Base-by-base conservation (phyloP, 2,113 vertebrate species). In the Oreochromis niloticus region DNA sequence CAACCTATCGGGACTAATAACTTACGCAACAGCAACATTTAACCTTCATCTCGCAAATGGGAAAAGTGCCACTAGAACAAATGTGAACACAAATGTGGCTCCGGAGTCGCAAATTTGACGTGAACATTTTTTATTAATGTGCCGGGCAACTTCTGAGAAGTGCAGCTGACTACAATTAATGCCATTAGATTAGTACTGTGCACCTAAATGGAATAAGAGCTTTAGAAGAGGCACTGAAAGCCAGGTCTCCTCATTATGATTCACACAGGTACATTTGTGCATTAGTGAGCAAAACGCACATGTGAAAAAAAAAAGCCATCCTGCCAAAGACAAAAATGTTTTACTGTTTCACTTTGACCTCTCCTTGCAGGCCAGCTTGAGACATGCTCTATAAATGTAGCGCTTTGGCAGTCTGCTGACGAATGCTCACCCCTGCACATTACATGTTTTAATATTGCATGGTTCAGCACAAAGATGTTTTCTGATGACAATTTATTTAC, bases 141-240 rank as follows among this genome's bases (percentile, higher is more conserved):
- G 87, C 36, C 2, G 11, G 41, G 48, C 46, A 83, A 93, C 92
- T 90, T 88, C 55, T 75, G 88, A 86, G 85, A 91, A 93, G 90
- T 85, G 93, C 93, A 95, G 89, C 92, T 92, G 93, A 94, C 91
- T 91, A 94, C 90, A 94, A 94, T 95, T 94, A 93, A 92, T 83
- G 61, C 89, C 82, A 73, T 93, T 94, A 92, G 83, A 93, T 95
- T 91, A 94, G 88, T 85, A 81, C 83, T 8, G 87, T 68, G 79
- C 79, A 86, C 82, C 90, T 88, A 92, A 92, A 92, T 88, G 89
- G 82, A 81, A 16, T 88, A 87, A 93, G 90, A 92, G 95, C 88
- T 92, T 85, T 56, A 57, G 78, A 88, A 87, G 84, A 92, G 94
- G 82, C 91, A 75, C 82, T 92, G 89, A 93, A 92, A 93, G 82